Evolutionary conservation across 2,113 vertebrate genomes (phyloP).

Genomic region (Rana temporaria): DNA sequence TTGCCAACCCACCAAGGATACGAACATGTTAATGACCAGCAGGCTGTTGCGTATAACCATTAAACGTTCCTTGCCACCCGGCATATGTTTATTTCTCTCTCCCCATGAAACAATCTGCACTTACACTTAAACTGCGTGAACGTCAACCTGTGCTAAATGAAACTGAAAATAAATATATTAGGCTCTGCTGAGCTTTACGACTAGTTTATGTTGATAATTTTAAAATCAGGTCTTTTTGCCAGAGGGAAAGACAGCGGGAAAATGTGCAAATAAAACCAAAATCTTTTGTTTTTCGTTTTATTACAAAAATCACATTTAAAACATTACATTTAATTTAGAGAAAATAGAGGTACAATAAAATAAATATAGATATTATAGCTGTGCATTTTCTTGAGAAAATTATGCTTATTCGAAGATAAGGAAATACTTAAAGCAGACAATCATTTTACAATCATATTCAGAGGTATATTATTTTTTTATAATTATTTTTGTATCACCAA

Average conservation of each 20-base stretch:
- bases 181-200: conserved; percentile 56
- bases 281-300: conserved; percentile 14
- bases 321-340: background rate
- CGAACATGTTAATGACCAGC: conserved; percentile 14
- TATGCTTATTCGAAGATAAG: too few relatives aligned
- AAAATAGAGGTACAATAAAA: background rate
- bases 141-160: conserved; percentile 54
- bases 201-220: conserved; percentile 29
- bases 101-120: conserved; percentile 47
- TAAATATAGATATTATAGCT: too few relatives aligned
- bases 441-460: too few relatives aligned
- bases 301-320: background rate
- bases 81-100: conserved; percentile 52
- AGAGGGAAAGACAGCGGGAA: conserved; percentile 9
- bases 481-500: too few relatives aligned
- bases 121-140: conserved; percentile 48
- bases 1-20: background rate
- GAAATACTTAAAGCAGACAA: too few relatives aligned
- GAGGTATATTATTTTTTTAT: too few relatives aligned
- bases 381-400: too few relatives aligned
- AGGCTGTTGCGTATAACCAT: conserved; percentile 18
- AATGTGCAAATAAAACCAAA: conserved; percentile 4
- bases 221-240: conserved; percentile 44
- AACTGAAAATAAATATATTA: conserved; percentile 54
- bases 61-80: conserved; percentile 10